A percentile compares a stretch with the other conserved stretches of the same genome.
Conservation (phyloP, 2,113 vertebrate genomes). For the Emydura subglobosa region DNA sequence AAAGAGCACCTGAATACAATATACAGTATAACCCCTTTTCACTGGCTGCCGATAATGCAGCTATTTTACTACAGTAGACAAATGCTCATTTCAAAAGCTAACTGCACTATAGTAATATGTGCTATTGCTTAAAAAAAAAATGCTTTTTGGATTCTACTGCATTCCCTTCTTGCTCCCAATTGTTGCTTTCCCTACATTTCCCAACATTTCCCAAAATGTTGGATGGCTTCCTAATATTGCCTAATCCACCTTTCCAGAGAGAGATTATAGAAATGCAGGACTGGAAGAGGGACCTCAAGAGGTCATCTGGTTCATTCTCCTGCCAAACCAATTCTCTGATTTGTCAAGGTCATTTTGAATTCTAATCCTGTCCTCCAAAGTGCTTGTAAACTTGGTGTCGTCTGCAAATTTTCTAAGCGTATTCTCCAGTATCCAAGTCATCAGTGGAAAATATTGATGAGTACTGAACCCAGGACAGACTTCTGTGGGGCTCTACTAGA, state of each 20-base stretch:
- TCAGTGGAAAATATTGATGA: neutral
- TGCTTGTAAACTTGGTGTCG: neutral
- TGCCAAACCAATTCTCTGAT: neutral
- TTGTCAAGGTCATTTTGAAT: neutral
- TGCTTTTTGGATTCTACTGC: neutral
- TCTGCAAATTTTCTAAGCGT: neutral
- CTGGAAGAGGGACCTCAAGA: neutral
- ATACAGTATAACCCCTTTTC: neutral
- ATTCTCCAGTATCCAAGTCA: neutral
- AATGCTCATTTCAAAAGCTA: constrained; percentile 10
- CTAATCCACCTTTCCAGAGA: neutral
- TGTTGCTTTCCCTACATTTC: neutral
- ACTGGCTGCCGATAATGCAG: neutral
- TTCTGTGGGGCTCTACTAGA: neutral
- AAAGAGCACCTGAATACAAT: neutral
- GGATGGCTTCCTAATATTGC: neutral
- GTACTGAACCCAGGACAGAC: neutral
- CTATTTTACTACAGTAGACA: neutral
- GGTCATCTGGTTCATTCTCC: neutral
- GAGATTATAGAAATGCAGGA: neutral
- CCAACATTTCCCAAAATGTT: neutral
- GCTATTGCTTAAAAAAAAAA: constrained; percentile 53
- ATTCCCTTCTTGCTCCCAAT: neutral
- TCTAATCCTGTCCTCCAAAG: neutral
- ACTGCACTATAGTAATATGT: neutral